These are phyloP conservation scores for Oithona nana DNA, from an alignment of 2,888 invertebrate genomes.

Conservation along the genomic window DNA sequence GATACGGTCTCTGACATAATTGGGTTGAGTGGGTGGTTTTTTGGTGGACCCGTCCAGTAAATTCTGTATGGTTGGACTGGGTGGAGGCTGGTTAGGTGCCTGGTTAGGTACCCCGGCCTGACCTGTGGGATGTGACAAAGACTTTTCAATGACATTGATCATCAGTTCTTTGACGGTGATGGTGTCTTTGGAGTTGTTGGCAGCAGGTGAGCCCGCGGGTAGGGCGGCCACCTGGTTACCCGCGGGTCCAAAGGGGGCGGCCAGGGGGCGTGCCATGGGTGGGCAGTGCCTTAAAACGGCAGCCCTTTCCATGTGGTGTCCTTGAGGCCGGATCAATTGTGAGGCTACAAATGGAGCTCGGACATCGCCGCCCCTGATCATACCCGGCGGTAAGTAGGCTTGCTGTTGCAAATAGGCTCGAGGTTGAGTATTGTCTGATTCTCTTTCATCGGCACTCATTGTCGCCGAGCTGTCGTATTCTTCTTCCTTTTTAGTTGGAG, in stretches of 20 bases:
- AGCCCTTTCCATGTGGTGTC: too few species aligned
- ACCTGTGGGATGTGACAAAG: slow-evolving; percentile 31
- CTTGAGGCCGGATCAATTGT: too few species aligned
- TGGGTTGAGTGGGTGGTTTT: not conserved
- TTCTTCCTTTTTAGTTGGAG: slow-evolving; percentile 25
- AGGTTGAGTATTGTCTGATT: not conserved
- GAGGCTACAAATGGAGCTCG: too few species aligned
- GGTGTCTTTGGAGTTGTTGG: slow-evolving; percentile 29
- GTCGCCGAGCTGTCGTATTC: slow-evolving; percentile 39
- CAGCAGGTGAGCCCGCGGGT: slow-evolving; percentile 25
- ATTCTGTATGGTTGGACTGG: slow-evolving; percentile 9
- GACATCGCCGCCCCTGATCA: not conserved
- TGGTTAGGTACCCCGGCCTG: not conserved
- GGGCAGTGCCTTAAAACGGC: slow-evolving; percentile 18
- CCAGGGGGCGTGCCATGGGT: too few species aligned
- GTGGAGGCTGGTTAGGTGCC: not conserved
- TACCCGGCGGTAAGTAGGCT: not conserved
- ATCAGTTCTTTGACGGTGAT: slow-evolving; percentile 63
- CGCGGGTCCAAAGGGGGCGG: not conserved
- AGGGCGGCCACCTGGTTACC: slow-evolving; percentile 25
- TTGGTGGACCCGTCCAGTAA: not conserved
- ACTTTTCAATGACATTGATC: slow-evolving; percentile 60
- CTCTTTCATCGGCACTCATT: slow-evolving; percentile 24
- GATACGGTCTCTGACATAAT: slow-evolving; percentile 1
- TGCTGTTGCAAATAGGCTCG: not conserved